Evolutionary conservation across 1,140 invertebrate genomes (phyloP).

Genomic region (Oryctes rhinoceros): DNA sequence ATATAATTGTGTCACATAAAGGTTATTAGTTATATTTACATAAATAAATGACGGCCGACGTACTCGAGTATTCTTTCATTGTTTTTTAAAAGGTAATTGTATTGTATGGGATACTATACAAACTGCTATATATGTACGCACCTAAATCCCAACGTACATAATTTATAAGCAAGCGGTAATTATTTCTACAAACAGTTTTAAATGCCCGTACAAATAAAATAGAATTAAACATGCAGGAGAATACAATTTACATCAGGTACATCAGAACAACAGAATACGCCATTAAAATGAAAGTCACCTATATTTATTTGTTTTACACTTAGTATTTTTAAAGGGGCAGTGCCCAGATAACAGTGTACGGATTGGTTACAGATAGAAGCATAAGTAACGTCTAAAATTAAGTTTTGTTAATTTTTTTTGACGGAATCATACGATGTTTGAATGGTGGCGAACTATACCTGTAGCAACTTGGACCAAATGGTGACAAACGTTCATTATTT

Average conservation of each 20-base stretch:
- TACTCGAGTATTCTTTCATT: no score
- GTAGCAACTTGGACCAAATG: no score
- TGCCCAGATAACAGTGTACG: not conserved
- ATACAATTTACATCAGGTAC: not conserved
- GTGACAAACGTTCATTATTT: no score
- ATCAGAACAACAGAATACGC: not conserved
- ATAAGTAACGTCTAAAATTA: slow-evolving; percentile 9
- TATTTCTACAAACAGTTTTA: not conserved
- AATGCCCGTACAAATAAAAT: not conserved
- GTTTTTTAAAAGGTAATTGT: no score
- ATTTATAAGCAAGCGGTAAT: not conserved
- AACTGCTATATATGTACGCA: no score
- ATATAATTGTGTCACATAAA: no score
- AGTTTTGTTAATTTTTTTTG: not conserved
- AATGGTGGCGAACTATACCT: no score
- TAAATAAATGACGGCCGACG: no score
- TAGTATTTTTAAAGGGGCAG: slow-evolving; percentile 38
- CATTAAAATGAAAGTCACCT: slow-evolving; percentile 37
- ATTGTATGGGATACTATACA: no score
- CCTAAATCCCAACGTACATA: not conserved
- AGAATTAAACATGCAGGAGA: not conserved
- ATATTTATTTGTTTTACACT: slow-evolving; percentile 40
- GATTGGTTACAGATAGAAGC: not conserved
- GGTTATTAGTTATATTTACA: no score
- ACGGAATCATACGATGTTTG: no score